phyloP scores from a whole-genome alignment of 2,888 invertebrate genomes.

The Bhutanitis thaidina region DNA sequence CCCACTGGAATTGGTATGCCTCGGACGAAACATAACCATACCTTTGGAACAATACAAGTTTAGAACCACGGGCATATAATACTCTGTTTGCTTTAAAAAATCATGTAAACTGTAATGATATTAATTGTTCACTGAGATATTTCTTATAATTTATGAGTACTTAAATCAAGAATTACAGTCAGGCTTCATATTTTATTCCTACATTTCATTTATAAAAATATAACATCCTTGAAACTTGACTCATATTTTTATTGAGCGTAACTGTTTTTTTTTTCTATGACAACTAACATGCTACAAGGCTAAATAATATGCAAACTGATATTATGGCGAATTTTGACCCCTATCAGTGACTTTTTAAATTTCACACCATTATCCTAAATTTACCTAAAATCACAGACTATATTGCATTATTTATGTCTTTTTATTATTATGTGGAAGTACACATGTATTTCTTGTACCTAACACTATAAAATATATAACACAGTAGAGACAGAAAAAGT shows the following conservation, averaged over 20 bases:
- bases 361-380: neutral
- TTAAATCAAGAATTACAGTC: too few relatives aligned
- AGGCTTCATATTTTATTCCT: neutral
- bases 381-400: constrained; percentile 19
- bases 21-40: too few relatives aligned
- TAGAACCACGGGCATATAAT: too few relatives aligned
- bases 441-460: neutral
- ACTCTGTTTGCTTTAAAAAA: too few relatives aligned
- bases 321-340: constrained; percentile 1
- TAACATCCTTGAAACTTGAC: neutral
- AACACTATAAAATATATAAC: neutral
- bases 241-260: neutral
- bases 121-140: too few relatives aligned
- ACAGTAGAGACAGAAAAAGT: neutral
- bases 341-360: neutral
- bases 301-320: neutral
- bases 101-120: too few relatives aligned
- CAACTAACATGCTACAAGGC: constrained; percentile 9
- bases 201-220: constrained; percentile 1
- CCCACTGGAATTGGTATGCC: too few relatives aligned
- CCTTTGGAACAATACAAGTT: too few relatives aligned
- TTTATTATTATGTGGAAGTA: neutral
- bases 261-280: neutral
- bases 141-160: too few relatives aligned
- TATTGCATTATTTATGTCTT: constrained; percentile 13